A percentile compares a stretch with the other conserved stretches of the same genome.
Conservation (phyloP, 1,140 invertebrate species). For the Drosophila aff. region DNA sequence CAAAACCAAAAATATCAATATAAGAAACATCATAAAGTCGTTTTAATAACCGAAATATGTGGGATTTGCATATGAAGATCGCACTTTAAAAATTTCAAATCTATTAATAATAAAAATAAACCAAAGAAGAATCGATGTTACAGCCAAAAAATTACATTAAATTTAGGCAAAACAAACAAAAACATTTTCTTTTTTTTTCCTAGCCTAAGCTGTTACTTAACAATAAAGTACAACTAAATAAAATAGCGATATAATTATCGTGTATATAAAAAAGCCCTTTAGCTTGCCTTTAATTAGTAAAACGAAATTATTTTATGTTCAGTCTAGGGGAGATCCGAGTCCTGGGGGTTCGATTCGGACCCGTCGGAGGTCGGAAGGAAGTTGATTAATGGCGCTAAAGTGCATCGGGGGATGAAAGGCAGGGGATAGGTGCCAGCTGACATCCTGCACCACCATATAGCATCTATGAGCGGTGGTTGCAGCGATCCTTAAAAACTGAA, state of each 20-base stretch:
- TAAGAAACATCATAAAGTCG: background rate
- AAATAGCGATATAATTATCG: slow-evolving; percentile 22
- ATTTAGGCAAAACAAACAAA: background rate
- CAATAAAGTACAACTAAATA: slow-evolving; percentile 39
- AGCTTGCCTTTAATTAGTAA: background rate
- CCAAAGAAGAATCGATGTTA: background rate
- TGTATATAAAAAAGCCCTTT: background rate
- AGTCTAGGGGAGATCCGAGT: background rate
- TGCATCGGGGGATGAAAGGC: slow-evolving; percentile 23
- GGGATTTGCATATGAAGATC: background rate
- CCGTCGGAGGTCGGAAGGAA: background rate
- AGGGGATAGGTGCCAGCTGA: slow-evolving; percentile 30
- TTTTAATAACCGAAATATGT: background rate
- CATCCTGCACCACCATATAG: slow-evolving; percentile 9
- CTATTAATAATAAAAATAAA: background rate
- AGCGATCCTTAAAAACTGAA: slow-evolving; percentile 20
- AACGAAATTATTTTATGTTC: background rate
- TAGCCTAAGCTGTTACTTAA: slow-evolving; percentile 29
- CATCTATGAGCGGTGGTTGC: slow-evolving; percentile 25
- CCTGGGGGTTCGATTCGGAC: background rate
- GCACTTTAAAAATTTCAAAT: background rate
- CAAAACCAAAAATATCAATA: background rate
- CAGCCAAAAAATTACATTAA: background rate
- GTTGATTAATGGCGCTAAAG: slow-evolving; percentile 38
- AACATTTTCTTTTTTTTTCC: slow-evolving; percentile 7